Percentiles rank a stretch among this genome's conserved stretches.
phyloP scores from a whole-genome alignment of 2,113 vertebrate species.

The Rynchops niger region DNA sequence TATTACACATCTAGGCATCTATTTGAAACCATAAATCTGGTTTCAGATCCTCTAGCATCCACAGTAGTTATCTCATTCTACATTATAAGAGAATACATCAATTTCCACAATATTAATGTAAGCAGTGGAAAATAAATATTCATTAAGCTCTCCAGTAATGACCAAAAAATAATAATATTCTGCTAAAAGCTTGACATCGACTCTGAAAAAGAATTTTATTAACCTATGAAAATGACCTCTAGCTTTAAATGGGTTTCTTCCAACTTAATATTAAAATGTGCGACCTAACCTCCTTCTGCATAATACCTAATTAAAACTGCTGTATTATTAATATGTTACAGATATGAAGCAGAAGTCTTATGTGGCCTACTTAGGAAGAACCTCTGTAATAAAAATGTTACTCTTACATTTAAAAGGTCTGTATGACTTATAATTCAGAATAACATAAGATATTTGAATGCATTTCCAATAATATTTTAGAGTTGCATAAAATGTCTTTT shows the following conservation, averaged over 20 bases:
- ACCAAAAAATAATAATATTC: background rate
- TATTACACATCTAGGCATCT: background rate
- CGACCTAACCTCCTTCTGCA: background rate
- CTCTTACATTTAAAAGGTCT: background rate
- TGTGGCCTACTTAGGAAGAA: background rate
- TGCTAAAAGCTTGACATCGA: background rate
- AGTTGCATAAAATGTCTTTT: background rate
- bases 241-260: constrained; percentile 8
- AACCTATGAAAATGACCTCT: background rate
- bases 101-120: background rate
- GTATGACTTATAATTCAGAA: background rate
- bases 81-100: background rate
- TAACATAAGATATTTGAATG: background rate
- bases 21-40: background rate
- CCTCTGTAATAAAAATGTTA: background rate
- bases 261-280: constrained; percentile 13
- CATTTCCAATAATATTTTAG: background rate
- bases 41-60: background rate
- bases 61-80: background rate
- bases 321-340: constrained; percentile 1
- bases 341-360: background rate
- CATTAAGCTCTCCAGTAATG: background rate
- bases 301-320: constrained; percentile 40
- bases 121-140: constrained; percentile 38
- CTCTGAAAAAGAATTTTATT: background rate